Conservation (phyloP, 2,797 vertebrate species). For the Xenentodon cancila region DNA sequence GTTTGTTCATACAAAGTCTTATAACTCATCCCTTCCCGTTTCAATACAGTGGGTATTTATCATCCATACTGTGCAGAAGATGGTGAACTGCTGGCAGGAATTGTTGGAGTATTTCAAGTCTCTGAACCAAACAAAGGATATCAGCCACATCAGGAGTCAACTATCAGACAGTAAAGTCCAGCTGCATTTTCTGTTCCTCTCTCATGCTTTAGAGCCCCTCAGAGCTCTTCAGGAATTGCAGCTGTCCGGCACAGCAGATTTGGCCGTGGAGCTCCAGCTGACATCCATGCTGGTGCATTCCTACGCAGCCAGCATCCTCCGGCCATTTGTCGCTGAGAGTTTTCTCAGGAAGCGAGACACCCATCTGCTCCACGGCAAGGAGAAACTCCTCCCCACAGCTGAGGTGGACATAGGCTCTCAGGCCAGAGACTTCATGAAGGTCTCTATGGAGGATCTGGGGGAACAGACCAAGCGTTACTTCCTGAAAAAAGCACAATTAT, state of each 20-base stretch:
- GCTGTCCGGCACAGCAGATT: neutral
- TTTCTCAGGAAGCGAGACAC: constrained; percentile 45
- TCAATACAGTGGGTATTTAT: constrained; percentile 47
- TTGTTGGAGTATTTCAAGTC: constrained; percentile 65
- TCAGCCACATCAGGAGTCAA: constrained; percentile 22
- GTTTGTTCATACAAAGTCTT: constrained; percentile 31
- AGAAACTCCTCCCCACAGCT: constrained; percentile 34
- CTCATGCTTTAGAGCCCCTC: constrained; percentile 69
- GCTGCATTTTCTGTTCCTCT: constrained; percentile 73
- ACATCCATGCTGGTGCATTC: constrained; percentile 41
- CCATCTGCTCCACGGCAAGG: constrained; percentile 1
- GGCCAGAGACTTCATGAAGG: constrained; percentile 49
- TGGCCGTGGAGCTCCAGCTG: constrained; percentile 56
- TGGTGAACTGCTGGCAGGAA: constrained; percentile 63
- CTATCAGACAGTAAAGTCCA: constrained; percentile 53
- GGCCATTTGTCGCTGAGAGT: neutral
- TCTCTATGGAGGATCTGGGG: constrained; percentile 23
- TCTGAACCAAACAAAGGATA: neutral
- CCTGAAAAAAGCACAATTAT: constrained; percentile 34
- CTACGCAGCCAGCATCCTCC: constrained; percentile 61
- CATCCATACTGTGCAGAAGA: constrained; percentile 50
- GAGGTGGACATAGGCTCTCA: constrained; percentile 53
- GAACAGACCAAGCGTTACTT: constrained; percentile 40
- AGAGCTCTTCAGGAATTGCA: constrained; percentile 58
- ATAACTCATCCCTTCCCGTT: neutral